phyloP scores from a whole-genome alignment of 2,888 invertebrate species.

The Agapetus fuscipes region DNA sequence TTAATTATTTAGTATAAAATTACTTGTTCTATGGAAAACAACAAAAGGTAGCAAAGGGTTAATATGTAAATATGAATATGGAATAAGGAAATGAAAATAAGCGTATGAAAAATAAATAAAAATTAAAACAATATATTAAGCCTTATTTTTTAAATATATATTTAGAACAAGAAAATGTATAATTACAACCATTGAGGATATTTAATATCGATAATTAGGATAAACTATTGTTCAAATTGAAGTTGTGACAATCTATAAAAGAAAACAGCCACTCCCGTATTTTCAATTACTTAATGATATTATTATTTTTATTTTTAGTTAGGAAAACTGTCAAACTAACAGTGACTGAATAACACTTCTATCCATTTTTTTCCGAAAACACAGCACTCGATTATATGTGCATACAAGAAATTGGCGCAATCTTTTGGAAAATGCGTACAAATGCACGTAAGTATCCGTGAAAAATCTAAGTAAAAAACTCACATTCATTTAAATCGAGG shows the following conservation, averaged over 20 bases:
- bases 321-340: no score
- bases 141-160: conserved; percentile 32
- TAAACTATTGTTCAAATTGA: conserved; percentile 50
- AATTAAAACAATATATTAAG: conserved; percentile 21
- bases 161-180: conserved; percentile 52
- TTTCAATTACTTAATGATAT: no score
- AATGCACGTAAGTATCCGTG: no score
- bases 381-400: no score
- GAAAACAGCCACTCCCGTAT: conserved; percentile 17
- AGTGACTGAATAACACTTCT: no score
- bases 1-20: background rate
- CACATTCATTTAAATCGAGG: conserved; percentile 20
- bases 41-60: background rate
- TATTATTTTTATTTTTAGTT: no score
- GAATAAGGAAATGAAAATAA: conserved; percentile 19
- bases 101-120: conserved; percentile 18
- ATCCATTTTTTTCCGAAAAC: no score
- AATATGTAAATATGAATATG: conserved; percentile 21
- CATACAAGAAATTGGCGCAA: no score
- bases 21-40: background rate
- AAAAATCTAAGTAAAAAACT: conserved; percentile 22
- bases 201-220: conserved; percentile 51
- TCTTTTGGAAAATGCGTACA: no score
- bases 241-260: conserved; percentile 35
- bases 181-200: conserved; percentile 52